Conservation (phyloP, 2,888 invertebrate genomes). For the Cheilosia urbana region DNA sequence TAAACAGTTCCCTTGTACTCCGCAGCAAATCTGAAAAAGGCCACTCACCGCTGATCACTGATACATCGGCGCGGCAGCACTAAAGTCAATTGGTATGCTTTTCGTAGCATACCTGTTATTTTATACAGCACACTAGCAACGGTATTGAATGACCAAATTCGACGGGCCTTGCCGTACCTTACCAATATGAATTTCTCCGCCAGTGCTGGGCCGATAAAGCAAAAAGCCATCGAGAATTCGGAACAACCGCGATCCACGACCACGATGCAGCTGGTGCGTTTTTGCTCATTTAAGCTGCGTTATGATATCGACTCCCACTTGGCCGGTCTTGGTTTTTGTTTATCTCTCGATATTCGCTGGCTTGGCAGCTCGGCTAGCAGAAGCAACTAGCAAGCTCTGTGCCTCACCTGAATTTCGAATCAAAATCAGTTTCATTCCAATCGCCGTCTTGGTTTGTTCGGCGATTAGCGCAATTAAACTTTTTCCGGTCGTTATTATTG, state of each 20-base stretch:
- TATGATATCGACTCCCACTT: constrained; percentile 74
- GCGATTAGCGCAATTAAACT: constrained; percentile 13
- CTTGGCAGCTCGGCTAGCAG: constrained; percentile 6
- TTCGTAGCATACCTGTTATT: constrained; percentile 13
- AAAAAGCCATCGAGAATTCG: constrained; percentile 15
- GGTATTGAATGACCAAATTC: constrained; percentile 63
- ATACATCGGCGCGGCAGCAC: background rate
- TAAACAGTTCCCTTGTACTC: constrained; percentile 25
- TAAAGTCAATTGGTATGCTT: constrained; percentile 42
- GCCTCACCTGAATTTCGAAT: constrained; percentile 62
- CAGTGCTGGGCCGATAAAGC: constrained; percentile 34
- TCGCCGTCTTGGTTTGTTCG: constrained; percentile 59
- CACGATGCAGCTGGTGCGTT: constrained; percentile 51
- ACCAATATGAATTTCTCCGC: constrained; percentile 51
- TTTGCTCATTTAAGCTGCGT: constrained; percentile 44
- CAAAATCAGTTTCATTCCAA: constrained; percentile 67
- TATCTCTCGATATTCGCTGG: constrained; percentile 52
- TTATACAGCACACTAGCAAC: constrained; percentile 35
- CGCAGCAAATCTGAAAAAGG: constrained; percentile 36
- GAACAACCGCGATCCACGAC: background rate
- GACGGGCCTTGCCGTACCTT: constrained; percentile 6
- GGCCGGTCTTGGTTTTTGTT: constrained; percentile 66
- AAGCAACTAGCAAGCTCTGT: constrained; percentile 31
- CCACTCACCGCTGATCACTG: constrained; percentile 22
- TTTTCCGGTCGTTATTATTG: background rate